phyloP scores from a whole-genome alignment of 2,113 vertebrate species.

The Erythrocebus patas region DNA sequence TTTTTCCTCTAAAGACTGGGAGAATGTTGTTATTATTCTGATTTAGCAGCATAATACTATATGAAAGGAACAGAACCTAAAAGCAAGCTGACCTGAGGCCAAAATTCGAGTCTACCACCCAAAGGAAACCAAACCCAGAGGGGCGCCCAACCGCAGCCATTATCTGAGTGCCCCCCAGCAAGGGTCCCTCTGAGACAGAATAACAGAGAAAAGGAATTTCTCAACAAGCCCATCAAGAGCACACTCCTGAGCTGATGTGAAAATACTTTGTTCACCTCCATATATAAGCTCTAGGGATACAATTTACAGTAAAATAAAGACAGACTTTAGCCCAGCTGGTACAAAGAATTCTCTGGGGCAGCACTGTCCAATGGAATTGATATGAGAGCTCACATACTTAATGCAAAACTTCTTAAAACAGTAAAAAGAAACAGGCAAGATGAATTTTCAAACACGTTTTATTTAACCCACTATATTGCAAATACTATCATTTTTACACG shows the following conservation, averaged over 20 bases:
- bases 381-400: not conserved
- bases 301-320: not conserved
- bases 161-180: not conserved
- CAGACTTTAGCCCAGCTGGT: not conserved
- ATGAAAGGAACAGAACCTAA: not conserved
- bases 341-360: not conserved
- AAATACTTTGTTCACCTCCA: not conserved
- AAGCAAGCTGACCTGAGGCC: not conserved
- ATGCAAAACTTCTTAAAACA: not conserved
- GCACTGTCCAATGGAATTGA: not conserved
- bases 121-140: constrained; percentile 41
- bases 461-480: not conserved
- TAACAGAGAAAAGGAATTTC: not conserved
- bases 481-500: not conserved
- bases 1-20: not conserved
- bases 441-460: not conserved
- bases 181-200: not conserved
- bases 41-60: not conserved
- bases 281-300: not conserved
- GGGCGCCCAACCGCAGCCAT: not conserved
- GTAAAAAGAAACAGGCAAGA: not conserved
- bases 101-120: not conserved
- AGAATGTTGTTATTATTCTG: constrained; percentile 24
- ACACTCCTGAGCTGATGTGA: not conserved
- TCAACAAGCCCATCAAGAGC: not conserved